Base-by-base conservation (phyloP, 2,113 vertebrate species). In the Cacatua alba region DNA sequence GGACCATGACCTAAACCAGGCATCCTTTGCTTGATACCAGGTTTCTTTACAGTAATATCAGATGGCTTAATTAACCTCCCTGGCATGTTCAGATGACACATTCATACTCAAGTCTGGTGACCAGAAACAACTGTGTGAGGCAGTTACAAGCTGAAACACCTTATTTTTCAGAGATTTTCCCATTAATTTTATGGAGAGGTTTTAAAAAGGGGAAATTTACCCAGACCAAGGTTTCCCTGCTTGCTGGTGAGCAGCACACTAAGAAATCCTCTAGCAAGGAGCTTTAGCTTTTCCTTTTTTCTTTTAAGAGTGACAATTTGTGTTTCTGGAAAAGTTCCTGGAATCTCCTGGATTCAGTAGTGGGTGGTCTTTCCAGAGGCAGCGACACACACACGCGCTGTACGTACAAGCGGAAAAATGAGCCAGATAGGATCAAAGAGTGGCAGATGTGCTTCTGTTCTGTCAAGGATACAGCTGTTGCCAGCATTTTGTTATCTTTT, bases 391-490 rank as follows among this genome's bases (percentile, higher is more conserved):
- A 2, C 39, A 8, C 0, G 2, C 17, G 12, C 17, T 25, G 57
- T 23, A 78, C 19, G 18, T 2, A 75, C 8, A 11, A 52, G 85
- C n/a, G 80, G 35, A 31, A 79, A 84, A 91, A 82, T 41, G 35
- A 92, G 74, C 76, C 86, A 81, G 90, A 82, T 6, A 72, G 77
- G 82, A 88, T 63, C 79, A 88, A 83, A 68, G 49, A 59, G 83
- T 15, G 67, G 60, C 84, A 94, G 92, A 95, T 91, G 75, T 78
- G 87, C 68, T 68, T 67, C 86, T 83, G 53, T 71, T 88, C 69
- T 71, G 57, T 72, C 86, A 91, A 92, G 72, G 84, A 84, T 79
- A 80, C 81, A 93, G 82, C 78, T 94, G 93, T 80, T 89, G 90
- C 82, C 94, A 93, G 92, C 88, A 86, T 51, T 90, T 75, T 59